Base-by-base conservation (phyloP, 2,113 vertebrate genomes). In the Glaucomys volans region DNA sequence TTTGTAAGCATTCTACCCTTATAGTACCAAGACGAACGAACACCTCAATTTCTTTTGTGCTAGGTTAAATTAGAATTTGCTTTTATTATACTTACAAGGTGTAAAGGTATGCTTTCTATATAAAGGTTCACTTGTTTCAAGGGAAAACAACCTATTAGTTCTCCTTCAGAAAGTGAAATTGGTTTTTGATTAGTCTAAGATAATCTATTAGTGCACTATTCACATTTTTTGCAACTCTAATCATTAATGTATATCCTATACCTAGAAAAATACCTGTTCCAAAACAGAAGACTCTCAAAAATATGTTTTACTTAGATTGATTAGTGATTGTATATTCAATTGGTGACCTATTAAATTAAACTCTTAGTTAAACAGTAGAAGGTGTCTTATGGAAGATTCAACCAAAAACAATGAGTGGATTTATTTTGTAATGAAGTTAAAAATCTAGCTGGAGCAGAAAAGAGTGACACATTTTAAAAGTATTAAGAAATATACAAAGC, bases 401-500 rank as follows among this genome's bases (percentile, higher is more conserved):
- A 82, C n/a, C 37, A 42, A 64, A 64, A 84, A 72, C 13, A 83
- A 62, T 35, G n/a, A 83, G 7, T 81, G 9, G 9, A 54, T 66
- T 1, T 32, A 95, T 64, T 37, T 52, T 81, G 8, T 54, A 79
- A 88, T 42, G 26, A 80, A 80, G 64, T 86, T 83, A 79, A 79
- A 92, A 37, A 83, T 37, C 8, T 66, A 57, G 20, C 30, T 88
- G 71, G 17, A 37, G 44, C 42, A 92, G 17, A 69, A 83, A 64
- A 59, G 1, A 84, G 24, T 47, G 32, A 47, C 54, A 54, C 0
- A 72, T 64, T 84, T 88, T 88, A 16, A 85, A 83, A 79, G 57
- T 89, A 72, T 40, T 81, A 94, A 87, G 22, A 92, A 40, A 62
- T 84, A 35, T 84, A 64, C 14, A 89, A 92, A 88, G 32, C 18